These are phyloP conservation scores for Propithecus coquereli DNA, from an alignment of 2,113 vertebrate genomes.

Conservation along the genomic window DNA sequence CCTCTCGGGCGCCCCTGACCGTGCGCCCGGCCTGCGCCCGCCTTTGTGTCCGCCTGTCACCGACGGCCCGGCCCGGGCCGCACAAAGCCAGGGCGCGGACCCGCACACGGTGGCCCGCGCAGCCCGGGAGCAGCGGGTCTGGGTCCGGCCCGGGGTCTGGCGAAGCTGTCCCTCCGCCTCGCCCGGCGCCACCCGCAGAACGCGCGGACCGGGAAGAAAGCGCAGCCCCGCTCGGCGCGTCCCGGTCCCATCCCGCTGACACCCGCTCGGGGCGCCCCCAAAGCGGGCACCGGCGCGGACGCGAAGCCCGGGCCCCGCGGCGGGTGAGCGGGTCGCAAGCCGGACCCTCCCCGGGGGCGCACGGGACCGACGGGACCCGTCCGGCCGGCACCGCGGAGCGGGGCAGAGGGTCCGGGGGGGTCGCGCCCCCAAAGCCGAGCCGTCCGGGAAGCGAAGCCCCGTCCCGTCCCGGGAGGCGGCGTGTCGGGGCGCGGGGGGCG, in stretches of 20 bases:
- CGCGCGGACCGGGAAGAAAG: neutral
- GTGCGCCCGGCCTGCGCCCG: slow-evolving; percentile 81
- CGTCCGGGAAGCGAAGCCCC: too few relatives aligned
- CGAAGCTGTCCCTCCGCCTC: slow-evolving; percentile 35
- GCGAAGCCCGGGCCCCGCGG: neutral
- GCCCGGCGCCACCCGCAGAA: slow-evolving; percentile 27
- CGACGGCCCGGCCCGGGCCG: slow-evolving; percentile 83
- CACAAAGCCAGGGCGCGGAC: slow-evolving; percentile 87
- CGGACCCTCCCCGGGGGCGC: too few relatives aligned
- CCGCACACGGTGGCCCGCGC: too few relatives aligned
- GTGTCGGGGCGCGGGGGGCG: too few relatives aligned
- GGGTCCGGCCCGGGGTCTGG: neutral
- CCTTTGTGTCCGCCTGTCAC: slow-evolving; percentile 92
- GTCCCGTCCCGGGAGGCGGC: too few relatives aligned
- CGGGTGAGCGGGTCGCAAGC: neutral
- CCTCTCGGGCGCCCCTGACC: slow-evolving; percentile 80
- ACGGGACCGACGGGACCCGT: too few relatives aligned
- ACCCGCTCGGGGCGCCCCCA: neutral
- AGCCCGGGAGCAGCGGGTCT: slow-evolving; percentile 48
- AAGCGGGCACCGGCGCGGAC: neutral
- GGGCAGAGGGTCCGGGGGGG: too few relatives aligned
- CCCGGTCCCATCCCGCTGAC: neutral
- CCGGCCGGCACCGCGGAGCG: too few relatives aligned
- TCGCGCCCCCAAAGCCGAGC: too few relatives aligned
- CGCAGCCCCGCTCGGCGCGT: neutral